Evolutionary conservation across 2,113 vertebrate species (phyloP), one percentile per base, ranked within the genome.

Genomic region (Sceloporus undulatus): DNA sequence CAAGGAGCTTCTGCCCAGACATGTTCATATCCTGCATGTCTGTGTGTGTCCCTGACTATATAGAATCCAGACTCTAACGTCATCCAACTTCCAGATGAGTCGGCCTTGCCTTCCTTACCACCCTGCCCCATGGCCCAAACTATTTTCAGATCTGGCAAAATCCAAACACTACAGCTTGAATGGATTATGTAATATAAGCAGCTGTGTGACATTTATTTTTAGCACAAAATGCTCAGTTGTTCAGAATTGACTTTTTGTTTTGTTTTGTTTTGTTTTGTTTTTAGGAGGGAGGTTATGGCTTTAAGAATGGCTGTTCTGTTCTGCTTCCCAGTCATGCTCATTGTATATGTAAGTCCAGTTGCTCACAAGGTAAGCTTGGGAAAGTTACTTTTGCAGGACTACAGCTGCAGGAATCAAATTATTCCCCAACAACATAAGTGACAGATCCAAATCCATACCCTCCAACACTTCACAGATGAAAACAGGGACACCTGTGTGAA

Each of bases 21-120:
- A 48, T 25, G 25, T 85, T 48, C 84, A 65, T 93, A 25, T 6
- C 40, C 87, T 94, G 88, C 91, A 82, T 65, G 59, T 83, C 68
- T 76, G 13, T 70, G 87, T 84, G 87, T 88, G 81, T 88, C 81
- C 87, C 82, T 27, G 65, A 42, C 62, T 42, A 40, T 71, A 84
- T 38, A 70, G n/a, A 77, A 88, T 78, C 73, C 80, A 88, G 81
- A 84, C 74, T 48, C 79, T 40, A 77, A 84, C 59, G 56, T 68
- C 68, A 84, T 29, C 73, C 81, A 78, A 80, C 74, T 84, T 84
- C 48, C 73, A 70, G 84, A 62, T 84, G 40, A 40, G 62, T 18
- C 40, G 40, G 73, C 42, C 48, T 83, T 78, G 21, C 42, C 29
- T 56, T 13, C 75, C 76, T 84, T 76, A 40, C 62, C 38, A 68